A percentile compares a stretch with the other conserved stretches of the same genome.
Evolutionary conservation across 1,140 invertebrate genomes (phyloP).

Genomic region (Bombyx mori): DNA sequence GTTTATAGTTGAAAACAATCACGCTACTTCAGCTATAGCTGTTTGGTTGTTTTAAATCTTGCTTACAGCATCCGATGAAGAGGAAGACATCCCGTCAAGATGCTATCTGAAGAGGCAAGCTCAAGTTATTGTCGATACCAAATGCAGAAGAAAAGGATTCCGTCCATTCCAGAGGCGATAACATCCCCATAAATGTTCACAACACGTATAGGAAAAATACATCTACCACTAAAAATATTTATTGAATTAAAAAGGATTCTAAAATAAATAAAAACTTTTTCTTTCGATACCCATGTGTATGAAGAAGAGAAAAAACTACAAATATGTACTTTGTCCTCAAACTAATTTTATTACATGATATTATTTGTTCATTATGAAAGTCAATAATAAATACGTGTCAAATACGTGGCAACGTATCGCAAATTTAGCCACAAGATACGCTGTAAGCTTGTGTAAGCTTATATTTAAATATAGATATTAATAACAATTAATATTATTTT

Average conservation of each 20-base stretch:
- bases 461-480: no score
- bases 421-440: no score
- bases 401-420: no score
- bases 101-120: conserved; percentile 85
- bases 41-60: no score
- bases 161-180: conserved; percentile 57
- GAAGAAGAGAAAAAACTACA: not conserved
- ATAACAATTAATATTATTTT: no score
- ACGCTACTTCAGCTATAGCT: no score
- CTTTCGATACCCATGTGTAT: not conserved
- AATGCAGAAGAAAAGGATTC: conserved; percentile 82
- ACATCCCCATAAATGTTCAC: conserved; percentile 6
- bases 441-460: no score
- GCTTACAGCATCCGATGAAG: conserved; percentile 77
- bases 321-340: no score
- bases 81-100: conserved; percentile 86
- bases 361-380: no score
- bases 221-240: not conserved
- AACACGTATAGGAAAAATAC: not conserved
- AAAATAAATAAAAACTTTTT: not conserved
- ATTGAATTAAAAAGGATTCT: not conserved
- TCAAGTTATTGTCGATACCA: conserved; percentile 86
- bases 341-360: no score
- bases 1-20: no score
- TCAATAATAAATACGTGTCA: no score